phyloP scores from a whole-genome alignment of 2,888 invertebrate genomes.

The Carabus problematicus region DNA sequence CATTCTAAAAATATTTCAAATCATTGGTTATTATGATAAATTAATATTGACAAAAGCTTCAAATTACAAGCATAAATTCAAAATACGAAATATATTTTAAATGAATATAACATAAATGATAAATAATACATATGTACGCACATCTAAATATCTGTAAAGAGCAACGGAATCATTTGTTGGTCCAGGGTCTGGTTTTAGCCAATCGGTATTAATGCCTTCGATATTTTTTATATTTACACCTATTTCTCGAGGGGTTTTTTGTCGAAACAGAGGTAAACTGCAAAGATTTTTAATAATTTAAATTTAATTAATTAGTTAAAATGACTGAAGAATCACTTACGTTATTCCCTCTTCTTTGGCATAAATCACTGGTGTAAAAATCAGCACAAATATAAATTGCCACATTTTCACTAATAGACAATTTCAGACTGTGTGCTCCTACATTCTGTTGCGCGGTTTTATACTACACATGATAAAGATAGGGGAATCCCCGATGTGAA shows the following conservation, averaged over 20 bases:
- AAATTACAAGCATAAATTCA: neutral
- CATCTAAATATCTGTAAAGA: constrained; percentile 57
- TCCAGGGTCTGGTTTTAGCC: constrained; percentile 44
- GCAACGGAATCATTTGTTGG: constrained; percentile 56
- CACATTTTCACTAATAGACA: neutral
- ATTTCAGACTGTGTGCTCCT: too few relatives aligned
- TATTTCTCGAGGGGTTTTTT: constrained; percentile 51
- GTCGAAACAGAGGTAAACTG: constrained; percentile 52
- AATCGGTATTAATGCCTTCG: constrained; percentile 47
- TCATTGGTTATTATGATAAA: too few relatives aligned
- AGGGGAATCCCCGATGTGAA: constrained; percentile 23
- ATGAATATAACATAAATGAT: constrained; percentile 2
- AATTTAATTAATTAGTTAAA: neutral
- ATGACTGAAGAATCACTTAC: constrained; percentile 24
- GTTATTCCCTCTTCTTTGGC: constrained; percentile 16
- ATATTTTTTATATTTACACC: constrained; percentile 49
- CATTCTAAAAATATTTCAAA: constrained; percentile 32
- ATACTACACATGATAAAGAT: neutral
- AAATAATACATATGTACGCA: constrained; percentile 46
- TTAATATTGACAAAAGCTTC: constrained; percentile 16
- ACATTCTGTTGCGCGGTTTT: neutral
- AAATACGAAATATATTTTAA: constrained; percentile 2
- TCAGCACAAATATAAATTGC: constrained; percentile 7
- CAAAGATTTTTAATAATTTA: constrained; percentile 32
- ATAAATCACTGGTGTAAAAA: neutral